Evolutionary conservation across 1,140 invertebrate species (phyloP).

Genomic region (Papilio polytes): DNA sequence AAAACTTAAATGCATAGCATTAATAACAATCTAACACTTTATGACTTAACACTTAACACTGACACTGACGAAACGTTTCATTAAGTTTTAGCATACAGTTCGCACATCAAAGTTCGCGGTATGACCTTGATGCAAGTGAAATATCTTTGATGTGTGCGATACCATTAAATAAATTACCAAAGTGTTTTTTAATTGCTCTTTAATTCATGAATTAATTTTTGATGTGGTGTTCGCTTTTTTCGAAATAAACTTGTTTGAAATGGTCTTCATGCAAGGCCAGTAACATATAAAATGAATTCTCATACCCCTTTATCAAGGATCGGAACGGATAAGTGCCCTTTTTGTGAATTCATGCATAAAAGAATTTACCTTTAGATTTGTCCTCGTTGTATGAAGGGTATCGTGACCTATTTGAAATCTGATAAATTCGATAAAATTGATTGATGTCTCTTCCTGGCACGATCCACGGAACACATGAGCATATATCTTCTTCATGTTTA

Average conservation of each 20-base stretch:
- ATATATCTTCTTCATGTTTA: neutral
- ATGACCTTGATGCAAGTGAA: neutral
- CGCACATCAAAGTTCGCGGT: neutral
- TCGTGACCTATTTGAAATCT: neutral
- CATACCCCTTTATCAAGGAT: neutral
- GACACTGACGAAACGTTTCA: neutral
- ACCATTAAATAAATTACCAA: neutral
- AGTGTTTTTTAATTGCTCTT: slow-evolving; percentile 5
- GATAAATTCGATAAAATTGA: neutral
- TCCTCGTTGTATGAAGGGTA: neutral
- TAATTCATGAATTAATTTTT: neutral
- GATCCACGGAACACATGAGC: neutral
- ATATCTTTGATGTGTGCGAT: slow-evolving; percentile 1
- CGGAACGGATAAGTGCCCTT: neutral
- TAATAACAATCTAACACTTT: neutral
- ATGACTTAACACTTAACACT: neutral
- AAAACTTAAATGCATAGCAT: neutral
- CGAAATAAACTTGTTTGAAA: neutral
- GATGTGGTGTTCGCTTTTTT: neutral
- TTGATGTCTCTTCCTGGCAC: neutral
- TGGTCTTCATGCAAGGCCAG: too few species aligned
- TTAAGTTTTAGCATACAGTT: neutral
- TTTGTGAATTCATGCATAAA: neutral
- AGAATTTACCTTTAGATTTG: slow-evolving; percentile 8
- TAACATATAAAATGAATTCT: neutral